phyloP scores from a whole-genome alignment of 2,113 vertebrate species.

The Muscicapa adusta region DNA sequence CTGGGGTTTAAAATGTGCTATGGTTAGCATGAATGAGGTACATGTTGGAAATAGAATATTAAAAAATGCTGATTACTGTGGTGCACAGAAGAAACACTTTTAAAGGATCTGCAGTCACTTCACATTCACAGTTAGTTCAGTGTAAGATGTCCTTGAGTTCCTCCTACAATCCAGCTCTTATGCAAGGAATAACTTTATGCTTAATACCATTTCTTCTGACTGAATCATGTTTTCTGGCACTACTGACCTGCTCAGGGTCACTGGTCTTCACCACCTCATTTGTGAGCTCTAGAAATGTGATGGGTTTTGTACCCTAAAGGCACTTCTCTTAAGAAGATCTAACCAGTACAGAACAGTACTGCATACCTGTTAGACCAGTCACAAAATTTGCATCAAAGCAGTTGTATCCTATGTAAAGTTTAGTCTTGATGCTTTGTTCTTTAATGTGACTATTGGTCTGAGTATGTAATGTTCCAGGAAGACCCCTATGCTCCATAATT shows the following conservation, averaged over 20 bases:
- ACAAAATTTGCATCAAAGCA: neutral
- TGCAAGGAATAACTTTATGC: neutral
- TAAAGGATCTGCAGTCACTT: neutral
- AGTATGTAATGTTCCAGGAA: no score
- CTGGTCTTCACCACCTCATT: neutral
- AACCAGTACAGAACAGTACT: neutral
- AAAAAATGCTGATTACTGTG: neutral
- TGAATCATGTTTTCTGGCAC: neutral
- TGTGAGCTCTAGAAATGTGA: neutral
- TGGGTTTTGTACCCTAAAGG: neutral
- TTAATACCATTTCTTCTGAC: neutral
- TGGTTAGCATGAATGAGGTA: neutral
- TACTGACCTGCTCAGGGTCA: neutral
- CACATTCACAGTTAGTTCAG: neutral
- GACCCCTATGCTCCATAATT: neutral
- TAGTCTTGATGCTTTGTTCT: neutral
- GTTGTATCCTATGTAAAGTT: neutral
- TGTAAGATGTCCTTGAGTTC: neutral
- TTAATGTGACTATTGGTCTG: neutral
- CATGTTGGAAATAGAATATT: neutral
- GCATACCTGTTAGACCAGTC: neutral
- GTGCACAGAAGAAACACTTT: neutral
- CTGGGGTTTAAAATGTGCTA: neutral
- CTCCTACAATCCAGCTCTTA: neutral
- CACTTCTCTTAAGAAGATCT: neutral